Percentiles rank a stretch among this genome's conserved stretches.
Evolutionary conservation across 2,888 invertebrate genomes (phyloP).

Genomic region (Callyntrura sp.): DNA sequence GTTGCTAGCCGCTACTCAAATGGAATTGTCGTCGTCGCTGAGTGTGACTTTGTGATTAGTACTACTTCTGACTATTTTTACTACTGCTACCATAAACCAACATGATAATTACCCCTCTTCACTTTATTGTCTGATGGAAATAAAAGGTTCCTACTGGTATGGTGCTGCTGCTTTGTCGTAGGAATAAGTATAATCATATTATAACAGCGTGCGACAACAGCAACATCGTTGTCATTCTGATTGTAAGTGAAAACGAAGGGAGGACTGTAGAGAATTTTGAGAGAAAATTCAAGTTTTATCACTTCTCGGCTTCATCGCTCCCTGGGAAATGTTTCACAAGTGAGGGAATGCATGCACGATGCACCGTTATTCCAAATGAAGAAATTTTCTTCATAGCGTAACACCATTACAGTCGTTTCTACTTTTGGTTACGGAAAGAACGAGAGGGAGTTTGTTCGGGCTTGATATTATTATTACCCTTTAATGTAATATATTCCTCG

Average conservation of each 20-base stretch:
- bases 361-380: not conserved
- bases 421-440: not conserved
- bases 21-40: not conserved
- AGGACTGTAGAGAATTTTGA: conserved; percentile 17
- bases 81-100: not conserved
- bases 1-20: not conserved
- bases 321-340: not conserved
- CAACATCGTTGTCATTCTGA: too few relatives aligned
- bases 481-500: conserved; percentile 47
- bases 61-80: conserved; percentile 19
- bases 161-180: not conserved
- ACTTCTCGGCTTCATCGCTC: conserved; percentile 3
- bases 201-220: too few relatives aligned
- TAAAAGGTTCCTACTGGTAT: not conserved
- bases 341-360: not conserved
- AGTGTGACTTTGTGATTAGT: conserved; percentile 36
- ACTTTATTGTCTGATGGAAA: conserved; percentile 1
- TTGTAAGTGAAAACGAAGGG: not conserved
- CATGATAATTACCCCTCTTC: conserved; percentile 34
- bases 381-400: not conserved
- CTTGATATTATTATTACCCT: conserved; percentile 42
- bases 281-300: conserved; percentile 12
- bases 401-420: not conserved
- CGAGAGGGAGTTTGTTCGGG: not conserved
- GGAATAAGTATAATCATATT: conserved; percentile 18